phyloP scores from a whole-genome alignment of 2,113 vertebrate genomes.

The Channa maculata region DNA sequence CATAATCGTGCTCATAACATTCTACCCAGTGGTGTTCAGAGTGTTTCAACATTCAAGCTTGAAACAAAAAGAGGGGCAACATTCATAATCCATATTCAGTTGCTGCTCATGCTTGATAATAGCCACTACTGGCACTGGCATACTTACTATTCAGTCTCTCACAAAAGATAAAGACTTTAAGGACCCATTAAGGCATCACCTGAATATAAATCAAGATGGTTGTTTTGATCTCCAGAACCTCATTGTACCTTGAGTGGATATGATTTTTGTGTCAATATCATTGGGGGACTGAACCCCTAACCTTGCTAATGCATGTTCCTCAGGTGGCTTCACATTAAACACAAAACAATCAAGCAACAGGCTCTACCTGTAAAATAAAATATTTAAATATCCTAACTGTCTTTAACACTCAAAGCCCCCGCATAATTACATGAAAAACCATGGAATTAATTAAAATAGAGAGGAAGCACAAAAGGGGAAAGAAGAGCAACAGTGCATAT shows the following conservation, averaged over 20 bases:
- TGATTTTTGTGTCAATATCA: neutral
- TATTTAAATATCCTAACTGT: neutral
- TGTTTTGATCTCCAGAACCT: slow-evolving; percentile 49
- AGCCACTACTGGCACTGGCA: slow-evolving; percentile 34
- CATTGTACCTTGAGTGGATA: slow-evolving; percentile 3
- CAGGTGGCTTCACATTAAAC: neutral
- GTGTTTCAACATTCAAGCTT: slow-evolving; percentile 21
- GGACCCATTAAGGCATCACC: slow-evolving; percentile 36
- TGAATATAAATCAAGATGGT: slow-evolving; percentile 61
- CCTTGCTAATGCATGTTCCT: neutral
- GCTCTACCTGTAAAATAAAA: neutral
- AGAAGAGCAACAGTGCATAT: slow-evolving; percentile 42
- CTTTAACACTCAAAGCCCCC: neutral
- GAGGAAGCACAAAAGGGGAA: neutral
- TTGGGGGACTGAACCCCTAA: slow-evolving; percentile 21
- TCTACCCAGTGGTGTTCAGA: slow-evolving; percentile 2
- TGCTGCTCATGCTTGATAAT: slow-evolving; percentile 51
- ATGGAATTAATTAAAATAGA: slow-evolving; percentile 19
- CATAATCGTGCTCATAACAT: slow-evolving; percentile 9
- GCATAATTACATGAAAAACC: slow-evolving; percentile 26
- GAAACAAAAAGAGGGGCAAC: slow-evolving; percentile 24
- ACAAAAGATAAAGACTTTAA: slow-evolving; percentile 41
- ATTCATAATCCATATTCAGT: slow-evolving; percentile 59
- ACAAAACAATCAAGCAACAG: neutral
- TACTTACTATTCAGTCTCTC: slow-evolving; percentile 58